Evolutionary conservation across 2,113 vertebrate genomes (phyloP), one percentile per base, ranked within the genome.

Genomic region (Oncorhynchus clarkii): DNA sequence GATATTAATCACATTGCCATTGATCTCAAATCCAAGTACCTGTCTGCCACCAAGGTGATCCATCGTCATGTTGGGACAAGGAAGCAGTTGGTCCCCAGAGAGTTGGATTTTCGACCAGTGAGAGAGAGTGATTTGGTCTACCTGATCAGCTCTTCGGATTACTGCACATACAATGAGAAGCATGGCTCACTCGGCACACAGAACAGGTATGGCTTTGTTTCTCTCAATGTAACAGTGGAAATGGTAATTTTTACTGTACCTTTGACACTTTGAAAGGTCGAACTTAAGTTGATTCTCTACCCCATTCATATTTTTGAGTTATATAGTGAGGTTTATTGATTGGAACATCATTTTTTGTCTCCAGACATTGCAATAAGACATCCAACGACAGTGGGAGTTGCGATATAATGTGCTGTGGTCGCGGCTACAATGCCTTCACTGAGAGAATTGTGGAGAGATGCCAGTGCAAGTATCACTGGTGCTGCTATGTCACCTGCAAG

Each of bases 381-480:
- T 91, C 91, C 0, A 20, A 49, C 31, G 91, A 91, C 80, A 95
- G 93, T 5, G 84, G 84, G 60, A 82, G 91, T 67, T 94, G 94
- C 76, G 73, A 88, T 74, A 87, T 94, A 69, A 82, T 95, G 91
- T 95, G 93, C 84, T 95, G 94, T 0, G 94, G 93, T 64, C 91
- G 92, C 0, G 93, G 93, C 39, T 95, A 94, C 80, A 94, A 95
- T 22, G 70, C 90, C 8, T 95, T 94, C 84, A 91, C 77, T 0
- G 93, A 95, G 80, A 91, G 85, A 71, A 75, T 94, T 75, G 81
- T 87, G 73, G 94, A 94, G 78, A 78, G 93, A 3, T 95, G 94
- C 57, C 92, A 88, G 81, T 95, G 93, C 87, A 92, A 86, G 39
- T 93, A 94, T 54, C 88, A 89, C 90, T 95, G 94, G 93, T 95